Evolutionary conservation across 2,888 invertebrate genomes (phyloP).

Genomic region (Mythimna lalbum): DNA sequence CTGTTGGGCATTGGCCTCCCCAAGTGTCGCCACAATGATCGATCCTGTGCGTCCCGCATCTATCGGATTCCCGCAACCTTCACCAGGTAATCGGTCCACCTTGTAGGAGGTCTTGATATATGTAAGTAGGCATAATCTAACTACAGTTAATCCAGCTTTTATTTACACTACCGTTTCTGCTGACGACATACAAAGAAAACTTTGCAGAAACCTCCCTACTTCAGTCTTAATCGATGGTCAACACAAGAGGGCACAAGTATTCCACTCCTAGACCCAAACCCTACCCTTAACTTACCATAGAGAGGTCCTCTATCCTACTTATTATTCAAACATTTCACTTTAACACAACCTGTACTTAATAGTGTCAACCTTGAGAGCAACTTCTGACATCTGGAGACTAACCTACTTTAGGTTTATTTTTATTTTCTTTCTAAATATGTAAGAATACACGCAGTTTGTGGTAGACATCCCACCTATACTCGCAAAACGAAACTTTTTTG

Average conservation of each 20-base stretch:
- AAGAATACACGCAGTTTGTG: not conserved
- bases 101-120: no score
- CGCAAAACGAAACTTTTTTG: no score
- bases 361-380: conserved; percentile 44
- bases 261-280: conserved; percentile 43
- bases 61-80: no score
- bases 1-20: no score
- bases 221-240: conserved; percentile 54
- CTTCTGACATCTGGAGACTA: not conserved
- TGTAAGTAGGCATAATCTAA: not conserved
- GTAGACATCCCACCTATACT: no score
- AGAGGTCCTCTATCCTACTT: conserved; percentile 61
- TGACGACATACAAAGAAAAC: conserved; percentile 4
- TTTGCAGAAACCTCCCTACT: conserved; percentile 10
- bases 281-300: conserved; percentile 48
- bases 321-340: conserved; percentile 62
- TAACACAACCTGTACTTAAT: conserved; percentile 52
- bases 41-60: no score
- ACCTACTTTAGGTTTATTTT: not conserved
- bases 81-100: no score
- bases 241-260: conserved; percentile 51
- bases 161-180: not conserved
- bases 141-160: not conserved
- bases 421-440: not conserved
- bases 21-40: no score